Evolutionary conservation across 2,888 invertebrate genomes (phyloP).

Genomic region (Drosophila picticornis): DNA sequence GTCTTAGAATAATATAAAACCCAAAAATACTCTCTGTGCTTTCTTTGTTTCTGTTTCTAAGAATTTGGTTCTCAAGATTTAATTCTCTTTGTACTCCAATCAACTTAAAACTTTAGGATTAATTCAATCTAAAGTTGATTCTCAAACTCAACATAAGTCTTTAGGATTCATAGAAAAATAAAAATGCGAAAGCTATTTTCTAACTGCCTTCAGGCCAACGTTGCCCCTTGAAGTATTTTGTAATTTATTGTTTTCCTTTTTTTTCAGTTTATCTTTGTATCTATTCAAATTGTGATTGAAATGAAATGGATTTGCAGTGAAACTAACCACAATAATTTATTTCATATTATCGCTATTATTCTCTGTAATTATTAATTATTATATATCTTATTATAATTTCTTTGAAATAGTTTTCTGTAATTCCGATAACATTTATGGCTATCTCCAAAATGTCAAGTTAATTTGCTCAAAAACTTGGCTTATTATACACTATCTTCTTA

Average conservation of each 20-base stretch:
- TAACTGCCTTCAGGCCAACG: neutral
- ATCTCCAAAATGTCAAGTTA: neutral
- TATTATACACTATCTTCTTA: neutral
- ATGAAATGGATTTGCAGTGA: neutral
- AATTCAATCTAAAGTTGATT: neutral
- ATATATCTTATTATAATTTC: neutral
- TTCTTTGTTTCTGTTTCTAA: neutral
- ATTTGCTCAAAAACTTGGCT: neutral
- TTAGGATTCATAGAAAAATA: neutral
- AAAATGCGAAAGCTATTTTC: neutral
- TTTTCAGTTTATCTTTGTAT: neutral
- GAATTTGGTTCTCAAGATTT: neutral
- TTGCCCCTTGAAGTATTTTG: neutral
- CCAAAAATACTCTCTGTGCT: constrained; percentile 7
- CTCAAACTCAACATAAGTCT: neutral
- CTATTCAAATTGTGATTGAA: neutral
- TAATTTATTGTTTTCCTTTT: neutral
- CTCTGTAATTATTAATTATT: neutral
- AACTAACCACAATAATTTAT: neutral
- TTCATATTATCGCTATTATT: neutral
- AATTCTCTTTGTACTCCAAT: neutral
- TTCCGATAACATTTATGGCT: neutral
- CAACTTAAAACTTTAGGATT: neutral
- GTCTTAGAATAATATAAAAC: neutral
- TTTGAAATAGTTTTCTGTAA: neutral